Percentiles rank a stretch among this genome's conserved stretches.
phyloP scores from a whole-genome alignment of 2,113 vertebrate species.

The Aythya baeri region DNA sequence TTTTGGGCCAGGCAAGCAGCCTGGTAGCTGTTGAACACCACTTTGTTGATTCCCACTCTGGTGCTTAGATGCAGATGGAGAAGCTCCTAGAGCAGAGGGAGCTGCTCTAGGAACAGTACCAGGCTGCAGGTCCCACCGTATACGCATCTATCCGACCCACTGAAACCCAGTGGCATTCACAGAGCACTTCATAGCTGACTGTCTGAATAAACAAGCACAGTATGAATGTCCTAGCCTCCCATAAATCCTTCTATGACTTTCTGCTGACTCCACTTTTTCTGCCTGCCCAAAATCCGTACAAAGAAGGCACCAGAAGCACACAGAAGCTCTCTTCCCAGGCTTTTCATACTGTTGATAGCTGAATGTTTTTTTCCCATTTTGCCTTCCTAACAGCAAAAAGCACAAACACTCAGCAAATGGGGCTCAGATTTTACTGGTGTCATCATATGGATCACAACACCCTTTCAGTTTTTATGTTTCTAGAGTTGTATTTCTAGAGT shows the following conservation, averaged over 20 bases:
- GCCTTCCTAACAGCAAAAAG: neutral
- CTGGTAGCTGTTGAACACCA: neutral
- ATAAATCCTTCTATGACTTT: neutral
- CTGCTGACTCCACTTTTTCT: neutral
- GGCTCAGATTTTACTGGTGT: neutral
- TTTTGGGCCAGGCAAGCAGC: neutral
- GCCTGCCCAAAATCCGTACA: neutral
- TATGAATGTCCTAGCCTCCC: neutral
- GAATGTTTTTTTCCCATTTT: neutral
- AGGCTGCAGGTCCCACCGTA: neutral
- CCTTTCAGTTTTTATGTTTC: neutral
- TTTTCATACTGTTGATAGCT: neutral
- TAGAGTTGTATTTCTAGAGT: neutral
- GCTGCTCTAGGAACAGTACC: neutral
- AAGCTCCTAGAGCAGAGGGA: neutral
- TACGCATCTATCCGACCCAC: neutral
- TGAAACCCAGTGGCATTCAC: neutral
- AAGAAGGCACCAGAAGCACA: neutral
- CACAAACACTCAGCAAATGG: neutral
- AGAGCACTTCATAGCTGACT: neutral
- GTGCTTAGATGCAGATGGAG: neutral
- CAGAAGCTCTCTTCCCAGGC: neutral
- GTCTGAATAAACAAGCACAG: neutral
- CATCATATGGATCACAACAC: neutral
- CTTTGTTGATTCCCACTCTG: accelerated